Base-by-base conservation (phyloP, 2,797 vertebrate species). In the Darevskia nairensis region DNA sequence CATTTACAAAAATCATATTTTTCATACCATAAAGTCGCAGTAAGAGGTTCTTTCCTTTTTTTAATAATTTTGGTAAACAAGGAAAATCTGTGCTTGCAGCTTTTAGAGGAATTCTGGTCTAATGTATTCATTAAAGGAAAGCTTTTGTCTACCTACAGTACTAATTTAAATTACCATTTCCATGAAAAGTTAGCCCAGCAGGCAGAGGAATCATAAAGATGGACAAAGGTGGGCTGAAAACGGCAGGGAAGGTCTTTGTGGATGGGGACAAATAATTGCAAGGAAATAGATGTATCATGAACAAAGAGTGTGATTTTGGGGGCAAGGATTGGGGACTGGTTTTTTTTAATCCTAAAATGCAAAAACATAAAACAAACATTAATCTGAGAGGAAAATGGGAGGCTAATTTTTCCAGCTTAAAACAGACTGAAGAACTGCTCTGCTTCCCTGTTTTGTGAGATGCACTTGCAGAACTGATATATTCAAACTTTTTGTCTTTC, bases 21-120 rank as follows among this genome's bases (percentile, higher is more conserved):
- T 93, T 88, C 89, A 92, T 94, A 92, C 92, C 94, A 93, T 61
- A 95, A 94, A 94, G 66, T 94, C 92, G 88, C 77, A 92, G 88
- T 86, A 93, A 89, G 84, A 79, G 89, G 93, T 86, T 93, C 92
- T 95, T 90, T 94, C 17, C 21, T 61, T 61, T 23, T 92, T 94
- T 96, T 96, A 91, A 92, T 27, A 29, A 27, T 94, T 74, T 92
- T 95, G 83, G 74, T 86, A 94, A 75, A 94, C 71, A 89, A 95
- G 90, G 82, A 88, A 87, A 75, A 93, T 88, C 93, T 93, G 89
- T 89, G 93, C 94, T 93, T 93, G 93, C 88, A 95, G 35, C 0
- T 0, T 90, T 95, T 92, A 89, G 91, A 72, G 88, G 92, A 93
- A 94, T 92, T 72, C 6, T 72, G n/a, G 5, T 35, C n/a, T 72